A percentile compares a stretch with the other conserved stretches of the same genome.
phyloP scores from a whole-genome alignment of 1,140 invertebrate species.

The Drosophila repletoides region DNA sequence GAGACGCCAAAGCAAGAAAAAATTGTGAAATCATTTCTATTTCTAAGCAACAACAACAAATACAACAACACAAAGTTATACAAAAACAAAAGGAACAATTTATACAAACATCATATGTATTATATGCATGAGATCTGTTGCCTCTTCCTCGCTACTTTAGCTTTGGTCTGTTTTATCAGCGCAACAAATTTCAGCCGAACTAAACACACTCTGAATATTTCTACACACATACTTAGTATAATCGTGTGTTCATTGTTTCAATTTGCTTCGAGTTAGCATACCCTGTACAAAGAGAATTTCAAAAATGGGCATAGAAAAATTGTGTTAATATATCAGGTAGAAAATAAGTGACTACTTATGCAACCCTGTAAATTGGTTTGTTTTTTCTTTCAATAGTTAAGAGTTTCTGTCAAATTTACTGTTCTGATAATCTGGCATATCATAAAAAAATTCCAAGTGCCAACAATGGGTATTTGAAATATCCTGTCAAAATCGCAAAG shows the following conservation, averaged over 20 bases:
- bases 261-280: no score
- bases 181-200: constrained; percentile 42
- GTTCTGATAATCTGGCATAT: no score
- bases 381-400: no score
- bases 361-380: no score
- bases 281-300: no score
- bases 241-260: background rate
- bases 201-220: constrained; percentile 38
- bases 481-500: no score
- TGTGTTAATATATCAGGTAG: no score
- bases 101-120: background rate
- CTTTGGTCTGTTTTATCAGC: constrained; percentile 23
- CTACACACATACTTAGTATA: constrained; percentile 3
- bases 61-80: constrained; percentile 10
- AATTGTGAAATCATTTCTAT: constrained; percentile 79
- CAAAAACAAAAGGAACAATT: constrained; percentile 15
- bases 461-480: no score
- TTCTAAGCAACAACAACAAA: constrained; percentile 46
- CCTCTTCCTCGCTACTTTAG: background rate
- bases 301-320: no score
- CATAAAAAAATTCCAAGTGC: no score
- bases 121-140: constrained; percentile 1
- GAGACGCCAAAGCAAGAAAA: constrained; percentile 49
- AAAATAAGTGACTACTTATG: no score
- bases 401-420: no score